These are phyloP conservation scores for Petrolisthes manimaculis DNA, from an alignment of 2,888 invertebrate genomes.

Conservation along the genomic window DNA sequence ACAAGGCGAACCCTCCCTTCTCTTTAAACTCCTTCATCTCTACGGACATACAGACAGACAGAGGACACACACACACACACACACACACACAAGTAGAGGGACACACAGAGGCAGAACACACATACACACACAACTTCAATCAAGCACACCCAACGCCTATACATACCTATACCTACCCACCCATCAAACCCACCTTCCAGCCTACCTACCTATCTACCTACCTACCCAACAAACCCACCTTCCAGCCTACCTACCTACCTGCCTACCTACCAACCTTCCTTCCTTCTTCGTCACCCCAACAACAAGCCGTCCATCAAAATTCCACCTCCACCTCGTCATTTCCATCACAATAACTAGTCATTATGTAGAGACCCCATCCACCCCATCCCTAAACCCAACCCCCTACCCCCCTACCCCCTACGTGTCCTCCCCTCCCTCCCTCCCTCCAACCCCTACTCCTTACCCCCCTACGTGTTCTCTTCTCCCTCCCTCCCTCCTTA, in stretches of 20 bases:
- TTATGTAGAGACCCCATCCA: conserved; percentile 30
- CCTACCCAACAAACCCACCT: background rate
- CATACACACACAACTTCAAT: no score
- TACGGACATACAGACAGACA: no score
- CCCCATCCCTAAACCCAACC: no score
- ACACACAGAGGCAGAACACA: no score
- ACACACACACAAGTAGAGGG: no score
- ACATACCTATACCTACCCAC: conserved; percentile 19
- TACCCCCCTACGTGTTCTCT: conserved; percentile 13
- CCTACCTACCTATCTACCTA: no score
- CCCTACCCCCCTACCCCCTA: conserved; percentile 2
- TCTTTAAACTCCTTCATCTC: conserved; percentile 6
- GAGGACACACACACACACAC: background rate
- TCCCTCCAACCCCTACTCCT: background rate
- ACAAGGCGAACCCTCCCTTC: background rate
- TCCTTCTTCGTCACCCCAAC: background rate
- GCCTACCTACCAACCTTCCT: background rate
- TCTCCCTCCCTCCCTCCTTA: no score
- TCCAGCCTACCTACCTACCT: no score
- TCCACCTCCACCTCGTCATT: conserved; percentile 44
- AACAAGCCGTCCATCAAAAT: conserved; percentile 44
- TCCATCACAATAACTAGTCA: conserved; percentile 54
- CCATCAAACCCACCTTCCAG: background rate
- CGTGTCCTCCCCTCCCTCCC: conserved; percentile 19
- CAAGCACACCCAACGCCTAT: no score